Conservation (phyloP, 2,797 vertebrate species). For the Poecilia gillii region DNA sequence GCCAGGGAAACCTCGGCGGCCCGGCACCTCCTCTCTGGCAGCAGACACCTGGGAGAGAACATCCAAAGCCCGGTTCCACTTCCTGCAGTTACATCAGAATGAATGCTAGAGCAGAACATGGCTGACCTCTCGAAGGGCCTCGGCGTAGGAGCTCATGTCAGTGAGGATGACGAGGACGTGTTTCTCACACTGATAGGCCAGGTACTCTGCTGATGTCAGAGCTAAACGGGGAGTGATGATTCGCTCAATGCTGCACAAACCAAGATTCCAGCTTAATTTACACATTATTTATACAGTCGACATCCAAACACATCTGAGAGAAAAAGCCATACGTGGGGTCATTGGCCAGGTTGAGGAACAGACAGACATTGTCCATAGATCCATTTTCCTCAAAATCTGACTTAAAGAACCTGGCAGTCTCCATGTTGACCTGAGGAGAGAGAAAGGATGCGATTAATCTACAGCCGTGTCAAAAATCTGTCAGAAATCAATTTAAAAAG, state of each 20-base stretch:
- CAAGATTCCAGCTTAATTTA: background rate
- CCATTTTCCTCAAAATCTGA: slow-evolving; percentile 86
- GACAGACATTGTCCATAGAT: slow-evolving; percentile 85
- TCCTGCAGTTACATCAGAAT: background rate
- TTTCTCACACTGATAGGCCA: slow-evolving; percentile 86
- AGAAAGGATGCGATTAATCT: background rate
- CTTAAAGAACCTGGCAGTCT: slow-evolving; percentile 85
- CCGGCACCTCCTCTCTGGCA: slow-evolving; percentile 81
- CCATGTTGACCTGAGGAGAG: slow-evolving; percentile 81
- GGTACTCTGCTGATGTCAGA: slow-evolving; percentile 81
- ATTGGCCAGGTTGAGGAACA: slow-evolving; percentile 83
- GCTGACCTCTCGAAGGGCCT: slow-evolving; percentile 82
- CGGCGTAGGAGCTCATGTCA: slow-evolving; percentile 85
- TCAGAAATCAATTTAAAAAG: background rate
- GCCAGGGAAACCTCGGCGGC: slow-evolving; percentile 80
- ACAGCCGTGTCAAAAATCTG: background rate
- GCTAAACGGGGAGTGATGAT: slow-evolving; percentile 84
- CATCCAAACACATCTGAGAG: background rate
- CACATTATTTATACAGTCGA: background rate
- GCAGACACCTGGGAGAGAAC: slow-evolving; percentile 78
- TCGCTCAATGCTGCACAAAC: slow-evolving; percentile 77
- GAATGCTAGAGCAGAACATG: background rate
- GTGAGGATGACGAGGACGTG: slow-evolving; percentile 84
- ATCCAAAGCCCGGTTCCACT: background rate
- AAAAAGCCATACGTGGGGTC: slow-evolving; percentile 76